Percentiles rank a stretch among this genome's conserved stretches.
These are phyloP conservation scores for Pterostichus madidus DNA, from an alignment of 2,888 invertebrate species.

Conservation along the genomic window DNA sequence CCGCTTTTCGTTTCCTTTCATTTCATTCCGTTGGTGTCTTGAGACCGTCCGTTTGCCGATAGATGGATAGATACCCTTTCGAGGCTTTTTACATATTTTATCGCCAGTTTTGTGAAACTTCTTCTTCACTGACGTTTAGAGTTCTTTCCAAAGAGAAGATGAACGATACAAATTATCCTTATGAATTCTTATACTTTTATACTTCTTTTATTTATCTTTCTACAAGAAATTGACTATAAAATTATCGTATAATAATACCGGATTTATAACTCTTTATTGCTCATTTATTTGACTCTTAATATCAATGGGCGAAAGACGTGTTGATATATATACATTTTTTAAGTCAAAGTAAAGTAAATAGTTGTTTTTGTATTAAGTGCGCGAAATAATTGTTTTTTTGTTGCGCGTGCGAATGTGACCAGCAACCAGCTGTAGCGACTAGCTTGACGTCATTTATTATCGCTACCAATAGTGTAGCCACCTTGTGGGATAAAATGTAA, in stretches of 20 bases:
- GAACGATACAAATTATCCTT: conserved; percentile 17
- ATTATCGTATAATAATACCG: neutral
- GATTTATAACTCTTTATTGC: too few relatives aligned
- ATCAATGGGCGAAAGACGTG: too few relatives aligned
- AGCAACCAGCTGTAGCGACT: too few relatives aligned
- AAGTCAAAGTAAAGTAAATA: too few relatives aligned
- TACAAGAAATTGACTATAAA: neutral
- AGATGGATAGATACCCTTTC: conserved; percentile 30
- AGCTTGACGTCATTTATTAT: too few relatives aligned
- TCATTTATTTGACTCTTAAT: too few relatives aligned
- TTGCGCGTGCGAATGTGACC: too few relatives aligned
- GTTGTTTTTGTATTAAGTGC: too few relatives aligned
- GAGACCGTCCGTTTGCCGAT: conserved; percentile 27
- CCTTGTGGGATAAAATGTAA: too few relatives aligned
- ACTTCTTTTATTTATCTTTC: neutral
- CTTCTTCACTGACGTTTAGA: conserved; percentile 3
- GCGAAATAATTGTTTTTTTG: too few relatives aligned
- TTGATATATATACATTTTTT: too few relatives aligned
- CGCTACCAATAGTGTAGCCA: too few relatives aligned
- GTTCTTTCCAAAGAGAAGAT: neutral
- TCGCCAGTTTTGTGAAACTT: conserved; percentile 30
- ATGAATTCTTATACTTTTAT: conserved; percentile 4
- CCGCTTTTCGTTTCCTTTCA: conserved; percentile 55
- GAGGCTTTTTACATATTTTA: conserved; percentile 51
- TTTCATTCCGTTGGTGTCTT: conserved; percentile 20